Evolutionary conservation across 1,140 invertebrate species (phyloP).

Genomic region (Meteorus sp.): DNA sequence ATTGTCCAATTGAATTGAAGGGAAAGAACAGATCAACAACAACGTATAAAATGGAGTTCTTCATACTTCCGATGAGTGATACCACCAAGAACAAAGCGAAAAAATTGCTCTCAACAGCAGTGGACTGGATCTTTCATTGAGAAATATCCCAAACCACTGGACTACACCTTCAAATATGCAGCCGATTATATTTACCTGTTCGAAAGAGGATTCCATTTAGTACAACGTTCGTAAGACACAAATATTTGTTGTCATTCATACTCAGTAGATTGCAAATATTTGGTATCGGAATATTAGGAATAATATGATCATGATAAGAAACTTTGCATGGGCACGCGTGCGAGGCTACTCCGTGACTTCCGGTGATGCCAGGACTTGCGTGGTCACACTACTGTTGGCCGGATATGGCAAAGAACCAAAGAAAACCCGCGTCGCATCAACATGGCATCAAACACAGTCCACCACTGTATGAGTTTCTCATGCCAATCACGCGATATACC

Average conservation of each 20-base stretch:
- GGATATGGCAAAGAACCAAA: slow-evolving; percentile 49
- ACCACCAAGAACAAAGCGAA: no score
- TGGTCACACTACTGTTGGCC: slow-evolving; percentile 31
- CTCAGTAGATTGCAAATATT: no score
- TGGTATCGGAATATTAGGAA: neutral
- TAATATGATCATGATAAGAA: neutral
- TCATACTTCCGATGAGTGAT: no score
- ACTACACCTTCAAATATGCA: no score
- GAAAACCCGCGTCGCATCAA: slow-evolving; percentile 17
- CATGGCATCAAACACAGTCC: slow-evolving; percentile 9
- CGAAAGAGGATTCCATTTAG: no score
- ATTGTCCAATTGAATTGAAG: neutral
- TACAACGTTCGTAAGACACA: no score
- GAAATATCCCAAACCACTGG: no score
- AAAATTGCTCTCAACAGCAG: no score
- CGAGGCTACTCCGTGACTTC: slow-evolving; percentile 43
- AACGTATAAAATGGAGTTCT: no score
- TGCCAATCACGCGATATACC: slow-evolving; percentile 46
- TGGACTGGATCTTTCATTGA: no score
- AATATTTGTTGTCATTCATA: no score
- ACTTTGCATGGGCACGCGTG: slow-evolving; percentile 1
- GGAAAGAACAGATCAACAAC: no score
- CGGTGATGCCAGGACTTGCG: slow-evolving; percentile 31
- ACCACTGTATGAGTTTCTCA: slow-evolving; percentile 41
- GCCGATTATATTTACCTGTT: neutral